Base-by-base conservation (phyloP, 1,140 invertebrate species). In the Camponotus vicinus region DNA sequence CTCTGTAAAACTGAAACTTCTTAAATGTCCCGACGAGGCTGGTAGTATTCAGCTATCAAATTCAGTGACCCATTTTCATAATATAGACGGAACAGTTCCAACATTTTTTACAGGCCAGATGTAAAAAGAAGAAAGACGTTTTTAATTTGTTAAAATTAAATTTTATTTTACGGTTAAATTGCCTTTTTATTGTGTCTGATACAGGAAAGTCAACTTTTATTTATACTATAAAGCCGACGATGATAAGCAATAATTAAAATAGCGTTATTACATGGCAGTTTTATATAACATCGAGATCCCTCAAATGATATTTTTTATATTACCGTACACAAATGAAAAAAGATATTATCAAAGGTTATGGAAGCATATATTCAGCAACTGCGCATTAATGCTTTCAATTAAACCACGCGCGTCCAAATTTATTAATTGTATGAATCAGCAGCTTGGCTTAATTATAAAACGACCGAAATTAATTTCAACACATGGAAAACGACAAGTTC, bases 31-130 rank as follows among this genome's bases (percentile, higher is more conserved):
- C 37, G 55, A 45, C 52, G 27, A 73, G 18, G 27, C 55, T 59
- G 66, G 59, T 63, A n/a, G 55, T 73, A 83, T 83, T 73, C 55
- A 73, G 27, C 40, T 40, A 83, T 75, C 79, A 61, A 83, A 83
- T 83, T 83, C 69, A 83, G 69, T 83, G 79, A 83, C 79, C 79
- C n/a, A 75, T 83, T 83, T 83, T 83, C 40, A 83, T 83, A 83
- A 83, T 75, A 45, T 21, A 18, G 11, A 73, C 79, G 11, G 49
- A 67, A 73, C 64, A 69, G 77, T 21, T 80, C 57, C 40, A 15
- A 80, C 37, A 70, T 70, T 80, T 80, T 80, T 80, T 80, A 69
- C 66, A 57, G 37, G 21, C 40, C 64, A 70, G 15, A 80, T 67
- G 3, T 71, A 40, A 59, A 37, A 45, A 40, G 21, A 32, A 45